phyloP scores from a whole-genome alignment of 2,888 invertebrate genomes.

The Sinotaia quadrata region DNA sequence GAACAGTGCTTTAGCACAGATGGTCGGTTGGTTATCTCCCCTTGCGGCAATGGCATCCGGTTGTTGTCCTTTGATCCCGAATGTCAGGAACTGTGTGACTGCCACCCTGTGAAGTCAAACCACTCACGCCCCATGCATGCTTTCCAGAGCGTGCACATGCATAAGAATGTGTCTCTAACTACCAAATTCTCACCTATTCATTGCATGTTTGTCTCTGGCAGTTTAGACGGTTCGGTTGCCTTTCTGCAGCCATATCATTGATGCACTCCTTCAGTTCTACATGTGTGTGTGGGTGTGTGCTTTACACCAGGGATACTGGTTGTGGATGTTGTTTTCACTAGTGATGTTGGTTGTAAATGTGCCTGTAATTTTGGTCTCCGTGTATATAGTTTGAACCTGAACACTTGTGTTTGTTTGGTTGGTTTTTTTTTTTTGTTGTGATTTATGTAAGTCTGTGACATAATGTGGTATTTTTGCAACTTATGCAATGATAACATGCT shows the following conservation, averaged over 20 bases:
- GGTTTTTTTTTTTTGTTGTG: too few relatives aligned
- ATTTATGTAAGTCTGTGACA: too few relatives aligned
- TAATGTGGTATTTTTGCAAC: too few relatives aligned
- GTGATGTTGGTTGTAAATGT: too few relatives aligned
- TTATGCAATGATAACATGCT: too few relatives aligned
- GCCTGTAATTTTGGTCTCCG: too few relatives aligned
- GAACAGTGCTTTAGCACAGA: constrained; percentile 92
- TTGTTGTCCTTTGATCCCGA: constrained; percentile 84
- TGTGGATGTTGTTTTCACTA: too few relatives aligned
- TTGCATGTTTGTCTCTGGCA: constrained; percentile 90
- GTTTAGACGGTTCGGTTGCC: constrained; percentile 88
- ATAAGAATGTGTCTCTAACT: constrained; percentile 76
- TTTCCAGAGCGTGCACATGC: constrained; percentile 1
- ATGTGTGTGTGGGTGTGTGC: background rate
- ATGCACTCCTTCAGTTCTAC: background rate
- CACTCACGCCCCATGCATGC: background rate
- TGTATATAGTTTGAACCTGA: too few relatives aligned
- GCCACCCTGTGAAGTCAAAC: constrained; percentile 75
- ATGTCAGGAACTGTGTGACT: constrained; percentile 85
- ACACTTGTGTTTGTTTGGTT: too few relatives aligned
- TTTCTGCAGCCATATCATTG: constrained; percentile 86
- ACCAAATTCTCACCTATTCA: constrained; percentile 91
- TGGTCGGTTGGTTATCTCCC: constrained; percentile 91
- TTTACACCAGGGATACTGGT: too few relatives aligned
- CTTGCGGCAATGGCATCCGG: constrained; percentile 89